A percentile compares a stretch with the other conserved stretches of the same genome.
These are phyloP conservation scores for Meriones unguiculatus DNA, from an alignment of 2,113 vertebrate species.

Conservation along the genomic window DNA sequence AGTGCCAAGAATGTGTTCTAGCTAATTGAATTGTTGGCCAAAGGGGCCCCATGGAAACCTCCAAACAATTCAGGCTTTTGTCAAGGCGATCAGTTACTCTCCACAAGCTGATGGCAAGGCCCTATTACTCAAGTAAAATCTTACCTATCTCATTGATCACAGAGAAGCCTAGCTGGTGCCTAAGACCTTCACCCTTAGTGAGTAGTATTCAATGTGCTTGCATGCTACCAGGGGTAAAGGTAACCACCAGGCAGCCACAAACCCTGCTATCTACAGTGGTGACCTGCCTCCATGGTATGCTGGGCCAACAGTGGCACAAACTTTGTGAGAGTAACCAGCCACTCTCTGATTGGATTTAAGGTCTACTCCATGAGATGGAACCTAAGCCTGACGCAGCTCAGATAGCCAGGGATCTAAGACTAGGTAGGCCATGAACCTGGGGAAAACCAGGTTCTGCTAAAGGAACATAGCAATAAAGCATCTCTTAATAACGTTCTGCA, in stretches of 20 bases:
- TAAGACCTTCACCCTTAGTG: background rate
- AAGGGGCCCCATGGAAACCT: background rate
- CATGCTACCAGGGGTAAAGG: background rate
- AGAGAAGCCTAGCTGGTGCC: background rate
- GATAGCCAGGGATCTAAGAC: background rate
- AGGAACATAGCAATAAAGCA: background rate
- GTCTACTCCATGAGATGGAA: background rate
- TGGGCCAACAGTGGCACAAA: background rate
- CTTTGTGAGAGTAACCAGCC: background rate
- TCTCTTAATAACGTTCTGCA: background rate
- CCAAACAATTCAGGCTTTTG: background rate
- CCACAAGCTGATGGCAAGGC: background rate
- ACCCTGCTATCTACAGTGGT: background rate
- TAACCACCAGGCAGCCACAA: background rate
- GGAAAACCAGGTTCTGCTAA: background rate
- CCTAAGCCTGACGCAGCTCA: background rate
- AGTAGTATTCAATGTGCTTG: background rate
- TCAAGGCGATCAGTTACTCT: background rate
- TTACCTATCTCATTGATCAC: background rate
- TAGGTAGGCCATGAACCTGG: background rate
- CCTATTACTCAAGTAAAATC: background rate
- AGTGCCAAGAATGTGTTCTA: background rate
- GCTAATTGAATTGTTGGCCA: background rate
- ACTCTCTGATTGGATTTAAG: background rate
- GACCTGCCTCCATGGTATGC: background rate